Evolutionary conservation across 2,888 invertebrate genomes (phyloP).

Genomic region (Trachelus tabidus): DNA sequence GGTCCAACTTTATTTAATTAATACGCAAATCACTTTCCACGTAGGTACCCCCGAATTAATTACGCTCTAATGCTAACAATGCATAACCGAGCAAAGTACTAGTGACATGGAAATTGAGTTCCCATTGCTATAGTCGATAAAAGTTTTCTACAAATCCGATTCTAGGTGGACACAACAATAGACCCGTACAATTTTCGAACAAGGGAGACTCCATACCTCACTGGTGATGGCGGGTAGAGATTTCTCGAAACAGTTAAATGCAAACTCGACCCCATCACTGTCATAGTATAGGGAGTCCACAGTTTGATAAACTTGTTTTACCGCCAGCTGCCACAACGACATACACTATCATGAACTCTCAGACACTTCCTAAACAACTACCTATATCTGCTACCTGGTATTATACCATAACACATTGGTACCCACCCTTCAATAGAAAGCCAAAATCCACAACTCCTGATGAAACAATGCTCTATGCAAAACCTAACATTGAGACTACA

Average conservation of each 20-base stretch:
- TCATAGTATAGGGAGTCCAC: slow-evolving; percentile 40
- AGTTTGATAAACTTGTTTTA: slow-evolving; percentile 29
- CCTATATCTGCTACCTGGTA: background rate
- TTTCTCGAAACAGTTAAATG: slow-evolving; percentile 78
- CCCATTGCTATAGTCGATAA: background rate
- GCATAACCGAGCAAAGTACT: background rate
- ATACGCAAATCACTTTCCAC: background rate
- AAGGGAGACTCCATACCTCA: slow-evolving; percentile 69
- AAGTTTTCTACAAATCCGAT: background rate
- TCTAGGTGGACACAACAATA: background rate
- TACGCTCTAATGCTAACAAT: background rate
- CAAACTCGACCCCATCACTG: slow-evolving; percentile 69
- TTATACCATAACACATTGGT: background rate
- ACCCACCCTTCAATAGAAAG: background rate
- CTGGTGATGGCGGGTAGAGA: slow-evolving; percentile 73
- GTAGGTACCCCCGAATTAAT: background rate
- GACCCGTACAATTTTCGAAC: background rate
- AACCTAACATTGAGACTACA: background rate
- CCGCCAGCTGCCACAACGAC: slow-evolving; percentile 26
- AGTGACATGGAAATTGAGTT: background rate
- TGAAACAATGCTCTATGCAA: background rate
- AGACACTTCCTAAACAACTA: slow-evolving; percentile 2
- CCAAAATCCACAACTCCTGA: background rate
- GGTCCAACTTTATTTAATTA: background rate
- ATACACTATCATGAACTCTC: slow-evolving; percentile 11